Percentiles rank a stretch among this genome's conserved stretches.
Conservation (phyloP, 2,797 vertebrate genomes). For the Characodon lateralis region DNA sequence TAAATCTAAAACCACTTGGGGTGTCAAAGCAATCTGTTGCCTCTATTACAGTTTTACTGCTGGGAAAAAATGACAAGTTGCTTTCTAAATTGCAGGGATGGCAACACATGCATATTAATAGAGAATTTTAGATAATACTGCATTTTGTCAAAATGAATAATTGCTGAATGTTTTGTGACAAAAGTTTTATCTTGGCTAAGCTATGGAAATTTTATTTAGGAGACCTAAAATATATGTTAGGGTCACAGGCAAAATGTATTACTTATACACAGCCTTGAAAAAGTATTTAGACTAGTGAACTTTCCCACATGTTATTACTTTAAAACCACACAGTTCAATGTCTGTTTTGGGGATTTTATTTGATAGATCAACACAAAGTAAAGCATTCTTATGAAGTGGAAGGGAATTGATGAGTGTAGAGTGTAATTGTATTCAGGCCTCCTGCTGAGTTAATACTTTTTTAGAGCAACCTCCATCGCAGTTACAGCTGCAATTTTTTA, state of each 20-base stretch:
- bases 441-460: not conserved
- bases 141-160: conserved; percentile 63
- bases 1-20: conserved; percentile 79
- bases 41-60: conserved; percentile 71
- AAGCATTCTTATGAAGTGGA: not conserved
- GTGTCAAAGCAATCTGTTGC: conserved; percentile 75
- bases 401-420: not conserved
- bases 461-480: not conserved
- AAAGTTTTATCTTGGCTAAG: conserved; percentile 31
- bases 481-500: not conserved
- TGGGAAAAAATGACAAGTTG: conserved; percentile 72
- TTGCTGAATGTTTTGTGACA: conserved; percentile 52
- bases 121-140: conserved; percentile 43
- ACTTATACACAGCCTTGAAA: not conserved
- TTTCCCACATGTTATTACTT: not conserved
- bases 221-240: conserved; percentile 16
- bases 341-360: not conserved
- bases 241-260: not conserved
- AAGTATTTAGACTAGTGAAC: not conserved
- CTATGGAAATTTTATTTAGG: conserved; percentile 26
- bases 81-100: conserved; percentile 74
- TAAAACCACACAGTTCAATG: not conserved
- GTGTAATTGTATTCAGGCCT: not conserved
- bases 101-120: conserved; percentile 76
- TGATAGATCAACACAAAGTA: not conserved